These are phyloP conservation scores for Psittacara wagleri DNA, from an alignment of 2,113 vertebrate genomes.

Conservation along the genomic window DNA sequence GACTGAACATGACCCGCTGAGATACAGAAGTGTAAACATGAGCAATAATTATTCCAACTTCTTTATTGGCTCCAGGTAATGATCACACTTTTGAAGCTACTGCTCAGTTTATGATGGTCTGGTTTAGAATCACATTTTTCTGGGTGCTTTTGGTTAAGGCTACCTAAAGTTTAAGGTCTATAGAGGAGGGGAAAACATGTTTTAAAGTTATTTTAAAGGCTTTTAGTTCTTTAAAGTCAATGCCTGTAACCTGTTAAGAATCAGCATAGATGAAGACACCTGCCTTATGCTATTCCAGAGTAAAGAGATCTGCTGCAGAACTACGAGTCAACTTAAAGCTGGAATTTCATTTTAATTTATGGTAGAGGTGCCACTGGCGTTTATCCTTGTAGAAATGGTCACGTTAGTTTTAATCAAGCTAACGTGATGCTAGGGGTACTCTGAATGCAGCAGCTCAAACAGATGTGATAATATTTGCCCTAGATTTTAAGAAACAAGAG, in stretches of 20 bases:
- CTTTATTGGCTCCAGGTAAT: constrained; percentile 13
- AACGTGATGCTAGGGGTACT: not conserved
- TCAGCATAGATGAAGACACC: constrained; percentile 42
- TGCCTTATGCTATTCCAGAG: constrained; percentile 18
- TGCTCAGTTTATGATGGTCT: not conserved
- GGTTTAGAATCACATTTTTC: not conserved
- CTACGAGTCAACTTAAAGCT: not conserved
- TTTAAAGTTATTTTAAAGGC: constrained; percentile 35
- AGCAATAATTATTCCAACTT: constrained; percentile 41
- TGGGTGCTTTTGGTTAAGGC: not conserved
- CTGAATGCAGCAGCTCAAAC: not conserved
- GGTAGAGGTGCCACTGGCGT: not conserved
- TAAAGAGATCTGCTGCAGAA: constrained; percentile 19
- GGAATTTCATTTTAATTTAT: constrained; percentile 41
- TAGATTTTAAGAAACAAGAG: not conserved
- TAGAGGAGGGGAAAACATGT: not conserved
- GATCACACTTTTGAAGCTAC: not conserved
- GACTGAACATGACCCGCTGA: not conserved
- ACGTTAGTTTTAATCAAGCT: constrained; percentile 13
- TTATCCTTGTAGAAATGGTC: not conserved
- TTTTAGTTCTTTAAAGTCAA: constrained; percentile 35
- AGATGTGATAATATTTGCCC: constrained; percentile 18
- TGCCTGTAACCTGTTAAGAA: constrained; percentile 4
- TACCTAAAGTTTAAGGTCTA: not conserved
- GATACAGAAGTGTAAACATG: constrained; percentile 14